Base-by-base conservation (phyloP, 2,797 vertebrate genomes). In the Rhinogobio ventralis region DNA sequence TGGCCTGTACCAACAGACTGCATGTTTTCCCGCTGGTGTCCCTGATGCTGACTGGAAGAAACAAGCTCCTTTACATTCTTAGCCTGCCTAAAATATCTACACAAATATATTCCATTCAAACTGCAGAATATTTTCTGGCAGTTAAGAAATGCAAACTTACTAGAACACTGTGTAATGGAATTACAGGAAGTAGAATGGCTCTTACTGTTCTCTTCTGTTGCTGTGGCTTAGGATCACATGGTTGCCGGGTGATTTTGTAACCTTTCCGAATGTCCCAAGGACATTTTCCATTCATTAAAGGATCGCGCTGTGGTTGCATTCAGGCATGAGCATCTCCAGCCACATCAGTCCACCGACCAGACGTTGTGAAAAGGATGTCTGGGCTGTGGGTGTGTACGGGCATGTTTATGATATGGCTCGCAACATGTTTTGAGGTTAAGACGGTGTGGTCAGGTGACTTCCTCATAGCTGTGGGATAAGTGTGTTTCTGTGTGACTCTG, bases 261-360 rank as follows among this genome's bases (percentile, higher is more conserved):
- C 85, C 55, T 89, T 90, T 89, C 66, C 0, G 5, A 86, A 89
- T 46, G 77, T 87, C 81, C 90, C 86, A 91, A 90, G 90, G 90
- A 90, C 86, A 83, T 89, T 83, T 66, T 86, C 81, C 49, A 15
- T 86, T 79, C 86, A 60, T 78, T 77, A 83, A 20, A 7, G 86
- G 49, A 88, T 67, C 84, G 79, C 45, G 77, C 55, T 81, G 75
- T 78, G n/a, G 75, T 80, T 90, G 84, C 89, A 89, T 89, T 91
- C 90, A 87, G 82, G 86, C 84, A 86, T 90, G 67, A 88, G 87
- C 89, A 87, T 87, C 83, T 71, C 39, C 11, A 75, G 60, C 91
- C 91, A 89, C 91, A 90, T 91, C 88, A 87, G 77, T 90, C 77
- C 81, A 36, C 25, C 15, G 28, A 66, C 36, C 28, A 75, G 80